Conservation (phyloP, 2,888 invertebrate genomes). For the Elysia crispata region DNA sequence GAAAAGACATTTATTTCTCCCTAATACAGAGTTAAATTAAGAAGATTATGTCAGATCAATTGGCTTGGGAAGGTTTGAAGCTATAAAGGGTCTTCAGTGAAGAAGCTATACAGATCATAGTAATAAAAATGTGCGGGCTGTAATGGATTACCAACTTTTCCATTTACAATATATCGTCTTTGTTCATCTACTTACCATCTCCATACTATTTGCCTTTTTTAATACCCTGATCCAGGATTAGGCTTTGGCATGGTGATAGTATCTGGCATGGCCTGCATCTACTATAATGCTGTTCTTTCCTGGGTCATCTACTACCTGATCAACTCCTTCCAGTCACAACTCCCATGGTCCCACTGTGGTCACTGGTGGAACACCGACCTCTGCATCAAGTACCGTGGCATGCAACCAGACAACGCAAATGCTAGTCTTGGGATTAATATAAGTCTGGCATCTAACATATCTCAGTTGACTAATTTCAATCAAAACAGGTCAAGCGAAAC, state of each 20-base stretch:
- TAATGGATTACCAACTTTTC: neutral
- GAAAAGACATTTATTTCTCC: no score
- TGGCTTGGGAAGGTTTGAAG: no score
- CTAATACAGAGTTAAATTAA: no score
- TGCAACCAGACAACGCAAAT: conserved; percentile 51
- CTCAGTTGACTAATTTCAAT: no score
- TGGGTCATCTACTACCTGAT: conserved; percentile 65
- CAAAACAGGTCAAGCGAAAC: no score
- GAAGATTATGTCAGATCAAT: no score
- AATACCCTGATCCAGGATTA: conserved; percentile 54
- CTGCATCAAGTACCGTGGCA: conserved; percentile 63
- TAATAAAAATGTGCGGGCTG: no score
- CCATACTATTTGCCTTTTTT: neutral
- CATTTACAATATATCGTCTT: neutral
- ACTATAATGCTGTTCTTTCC: conserved; percentile 63
- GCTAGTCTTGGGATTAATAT: neutral
- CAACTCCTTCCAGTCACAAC: conserved; percentile 57
- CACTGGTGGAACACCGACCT: conserved; percentile 61
- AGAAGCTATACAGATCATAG: no score
- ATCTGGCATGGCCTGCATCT: conserved; percentile 63
- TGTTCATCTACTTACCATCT: neutral
- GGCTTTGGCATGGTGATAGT: conserved; percentile 66
- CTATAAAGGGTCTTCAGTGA: neutral
- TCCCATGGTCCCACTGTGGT: conserved; percentile 61
- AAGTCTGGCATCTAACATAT: no score